phyloP scores from a whole-genome alignment of 2,113 vertebrate genomes.

The Nanorana parkeri region DNA sequence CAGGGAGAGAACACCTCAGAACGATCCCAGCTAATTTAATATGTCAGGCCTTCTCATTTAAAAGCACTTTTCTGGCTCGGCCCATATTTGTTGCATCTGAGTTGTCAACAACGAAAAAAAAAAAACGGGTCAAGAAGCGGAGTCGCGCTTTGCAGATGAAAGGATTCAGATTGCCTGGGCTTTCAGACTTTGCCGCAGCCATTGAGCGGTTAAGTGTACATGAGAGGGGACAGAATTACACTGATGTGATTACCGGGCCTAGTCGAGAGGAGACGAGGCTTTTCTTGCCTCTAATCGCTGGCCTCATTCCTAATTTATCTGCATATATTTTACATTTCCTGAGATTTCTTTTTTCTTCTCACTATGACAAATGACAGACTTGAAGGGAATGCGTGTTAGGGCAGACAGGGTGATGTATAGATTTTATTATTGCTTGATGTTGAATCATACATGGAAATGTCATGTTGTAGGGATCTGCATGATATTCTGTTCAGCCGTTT shows the following conservation, averaged over 20 bases:
- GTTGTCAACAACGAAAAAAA: constrained; percentile 41
- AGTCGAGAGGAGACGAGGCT: constrained; percentile 8
- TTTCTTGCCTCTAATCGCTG: constrained; percentile 17
- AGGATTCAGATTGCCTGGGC: constrained; percentile 46
- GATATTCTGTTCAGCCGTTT: too few relatives aligned
- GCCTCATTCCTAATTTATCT: constrained; percentile 40
- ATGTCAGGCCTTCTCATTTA: constrained; percentile 54
- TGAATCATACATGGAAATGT: too few relatives aligned
- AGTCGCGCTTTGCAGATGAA: constrained; percentile 46
- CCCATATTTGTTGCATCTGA: constrained; percentile 55
- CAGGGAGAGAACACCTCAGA: constrained; percentile 43
- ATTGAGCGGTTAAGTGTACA: constrained; percentile 56
- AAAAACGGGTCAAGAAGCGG: constrained; percentile 51
- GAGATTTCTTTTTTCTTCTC: neutral
- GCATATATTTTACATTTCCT: constrained; percentile 35
- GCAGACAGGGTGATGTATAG: neutral
- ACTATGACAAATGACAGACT: neutral
- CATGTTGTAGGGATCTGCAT: too few relatives aligned
- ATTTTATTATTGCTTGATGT: neutral
- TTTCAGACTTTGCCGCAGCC: constrained; percentile 47
- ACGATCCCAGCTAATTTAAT: constrained; percentile 47
- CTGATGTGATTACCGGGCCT: constrained; percentile 45
- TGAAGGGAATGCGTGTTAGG: constrained; percentile 26
- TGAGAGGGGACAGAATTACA: constrained; percentile 51
- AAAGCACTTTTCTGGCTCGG: constrained; percentile 46